Percentiles rank a stretch among this genome's conserved stretches.
Evolutionary conservation across 2,888 invertebrate species (phyloP).

Genomic region (Machimus rusticus): DNA sequence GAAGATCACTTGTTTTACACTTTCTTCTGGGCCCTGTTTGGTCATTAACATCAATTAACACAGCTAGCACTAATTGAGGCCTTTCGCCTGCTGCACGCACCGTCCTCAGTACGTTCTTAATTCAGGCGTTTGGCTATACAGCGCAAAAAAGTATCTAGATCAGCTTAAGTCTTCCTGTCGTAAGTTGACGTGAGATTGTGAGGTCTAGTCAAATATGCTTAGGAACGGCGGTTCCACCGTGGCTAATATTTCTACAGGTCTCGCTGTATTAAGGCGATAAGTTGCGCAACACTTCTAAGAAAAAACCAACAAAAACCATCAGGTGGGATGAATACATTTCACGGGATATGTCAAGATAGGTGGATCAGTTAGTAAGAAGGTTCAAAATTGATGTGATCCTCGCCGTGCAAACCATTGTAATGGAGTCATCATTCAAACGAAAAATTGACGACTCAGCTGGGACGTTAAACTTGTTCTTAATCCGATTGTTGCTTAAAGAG

Average conservation of each 20-base stretch:
- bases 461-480: not conserved
- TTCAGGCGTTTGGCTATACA: not conserved
- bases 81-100: not conserved
- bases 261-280: not conserved
- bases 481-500: not conserved
- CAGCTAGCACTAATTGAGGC: constrained; percentile 8
- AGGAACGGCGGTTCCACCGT: not conserved
- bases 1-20: constrained; percentile 16
- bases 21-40: not conserved
- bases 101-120: not conserved
- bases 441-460: constrained; percentile 1
- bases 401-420: not conserved
- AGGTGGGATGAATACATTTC: constrained; percentile 14
- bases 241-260: not conserved
- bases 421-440: not conserved
- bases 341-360: constrained; percentile 6
- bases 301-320: not conserved
- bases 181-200: not conserved
- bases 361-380: not conserved
- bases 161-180: not conserved
- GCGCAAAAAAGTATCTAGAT: not conserved
- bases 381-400: not conserved
- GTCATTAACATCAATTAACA: constrained; percentile 25
- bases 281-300: not conserved
- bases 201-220: constrained; percentile 9